Base-by-base conservation (phyloP, 2,888 invertebrate genomes). In the Hydroisotoma schaefferi region DNA sequence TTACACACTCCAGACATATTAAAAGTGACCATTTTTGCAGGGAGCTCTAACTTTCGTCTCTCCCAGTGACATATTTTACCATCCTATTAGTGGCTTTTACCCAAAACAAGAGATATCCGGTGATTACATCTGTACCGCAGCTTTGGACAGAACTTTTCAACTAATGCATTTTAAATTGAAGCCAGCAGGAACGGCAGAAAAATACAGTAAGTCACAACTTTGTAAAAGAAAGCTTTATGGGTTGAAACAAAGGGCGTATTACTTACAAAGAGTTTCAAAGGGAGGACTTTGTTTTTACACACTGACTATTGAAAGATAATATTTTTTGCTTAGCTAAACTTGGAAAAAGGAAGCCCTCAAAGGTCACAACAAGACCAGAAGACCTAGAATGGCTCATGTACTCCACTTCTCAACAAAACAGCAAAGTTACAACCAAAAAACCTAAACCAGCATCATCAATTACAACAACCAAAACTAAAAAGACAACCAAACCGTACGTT, bases 71-170 rank as follows among this genome's bases (percentile, higher is more conserved):
- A 68, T 68, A 59, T 56, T 68, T 23, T 70, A 63, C 46, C 63
- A 68, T 44, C 70, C 70, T 0, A 59, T 66, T 15, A 64, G 64
- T 46, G 70, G 70, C 26, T 70, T 65, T 47, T 67, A 70, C 38
- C 67, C 68, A 5, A 49, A 67, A 27, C 61, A 61, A 2, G 60
- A 61, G 10, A 67, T 67, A 20, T 55, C 53, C 15, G 70, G 70
- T 0, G 65, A 60, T 3, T 70, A 70, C 40, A 56, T 70, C 3
- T 70, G 70, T 20, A 68, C 70, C 0, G 70, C 68, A 2, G 68
- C 59, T 25, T 60, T 57, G 44, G 64, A 68, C 48, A 57, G 51
- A 28, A 66, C 67, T 0, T 65, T 68, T 20, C 59, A 68, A 28
- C 52, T 68, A 2, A 60, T 69, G 10, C 61, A 70, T 44, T 70